A percentile compares a stretch with the other conserved stretches of the same genome.
phyloP scores from a whole-genome alignment of 37 sponge, comb jelly and placozoan species.

The Chondrosia reniformis region DNA sequence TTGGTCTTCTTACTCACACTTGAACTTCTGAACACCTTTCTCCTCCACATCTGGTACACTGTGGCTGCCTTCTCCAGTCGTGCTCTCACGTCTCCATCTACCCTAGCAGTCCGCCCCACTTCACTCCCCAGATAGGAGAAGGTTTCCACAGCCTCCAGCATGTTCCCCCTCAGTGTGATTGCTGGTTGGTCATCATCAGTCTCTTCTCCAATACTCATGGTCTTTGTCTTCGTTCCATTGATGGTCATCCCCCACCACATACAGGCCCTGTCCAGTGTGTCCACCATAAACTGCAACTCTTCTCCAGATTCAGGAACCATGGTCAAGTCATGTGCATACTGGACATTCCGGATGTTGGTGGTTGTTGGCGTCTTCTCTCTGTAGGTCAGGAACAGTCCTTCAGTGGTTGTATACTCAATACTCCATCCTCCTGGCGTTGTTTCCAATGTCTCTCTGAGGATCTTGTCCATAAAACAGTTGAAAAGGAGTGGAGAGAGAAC shows the following conservation, averaged over 20 bases:
- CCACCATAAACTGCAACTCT: conserved; percentile 13
- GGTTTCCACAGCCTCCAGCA: too few relatives aligned
- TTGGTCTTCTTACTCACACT: too few relatives aligned
- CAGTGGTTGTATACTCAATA: conserved; percentile 12
- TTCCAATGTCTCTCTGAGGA: background rate
- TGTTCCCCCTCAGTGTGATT: too few relatives aligned
- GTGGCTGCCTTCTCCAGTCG: too few relatives aligned
- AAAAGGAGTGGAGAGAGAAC: conserved; percentile 7
- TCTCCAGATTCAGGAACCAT: background rate
- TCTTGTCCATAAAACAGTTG: conserved; percentile 16
- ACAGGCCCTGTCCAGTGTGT: background rate
- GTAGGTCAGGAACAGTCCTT: conserved; percentile 22
- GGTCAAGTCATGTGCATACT: conserved; percentile 24
- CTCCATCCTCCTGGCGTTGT: background rate
- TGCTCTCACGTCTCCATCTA: too few relatives aligned
- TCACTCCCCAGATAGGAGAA: too few relatives aligned
- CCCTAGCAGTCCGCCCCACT: too few relatives aligned
- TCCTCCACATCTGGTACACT: too few relatives aligned
- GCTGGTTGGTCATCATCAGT: too few relatives aligned
- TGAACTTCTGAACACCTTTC: too few relatives aligned
- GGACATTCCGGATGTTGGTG: conserved; percentile 12
- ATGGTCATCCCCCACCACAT: conserved; percentile 1
- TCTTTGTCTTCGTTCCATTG: conserved; percentile 6
- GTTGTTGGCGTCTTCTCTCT: conserved; percentile 11
- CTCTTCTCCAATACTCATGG: conserved; percentile 19